Percentiles rank a stretch among this genome's conserved stretches.
Conservation (phyloP, 2,888 invertebrate species). For the Acholoe squamosa region DNA sequence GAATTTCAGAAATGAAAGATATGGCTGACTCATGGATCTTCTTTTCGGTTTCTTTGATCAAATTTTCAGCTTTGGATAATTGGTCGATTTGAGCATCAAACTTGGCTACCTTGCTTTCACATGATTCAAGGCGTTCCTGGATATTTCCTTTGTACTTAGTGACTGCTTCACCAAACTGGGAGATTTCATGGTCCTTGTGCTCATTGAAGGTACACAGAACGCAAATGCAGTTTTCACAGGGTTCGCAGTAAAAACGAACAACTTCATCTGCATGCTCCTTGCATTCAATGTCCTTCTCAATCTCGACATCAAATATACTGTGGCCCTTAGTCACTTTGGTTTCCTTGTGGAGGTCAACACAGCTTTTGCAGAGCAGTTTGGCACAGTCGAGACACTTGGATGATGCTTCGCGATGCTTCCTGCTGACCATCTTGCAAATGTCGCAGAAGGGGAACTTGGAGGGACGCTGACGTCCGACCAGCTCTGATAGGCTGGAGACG, state of each 20-base stretch:
- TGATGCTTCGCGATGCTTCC: slow-evolving; percentile 82
- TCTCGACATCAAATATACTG: slow-evolving; percentile 83
- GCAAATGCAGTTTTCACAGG: slow-evolving; percentile 83
- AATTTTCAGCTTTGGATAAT: slow-evolving; percentile 78
- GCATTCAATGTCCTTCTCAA: slow-evolving; percentile 83
- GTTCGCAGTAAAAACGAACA: slow-evolving; percentile 83
- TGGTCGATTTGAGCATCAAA: slow-evolving; percentile 80
- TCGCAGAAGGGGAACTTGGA: slow-evolving; percentile 83
- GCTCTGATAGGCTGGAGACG: slow-evolving; percentile 82
- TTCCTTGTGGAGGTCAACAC: slow-evolving; percentile 82
- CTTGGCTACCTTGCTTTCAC: slow-evolving; percentile 79
- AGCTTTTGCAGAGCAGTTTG: slow-evolving; percentile 82
- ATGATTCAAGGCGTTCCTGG: slow-evolving; percentile 77
- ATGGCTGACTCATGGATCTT: slow-evolving; percentile 81
- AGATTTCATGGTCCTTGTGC: slow-evolving; percentile 74
- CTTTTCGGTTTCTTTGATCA: slow-evolving; percentile 82
- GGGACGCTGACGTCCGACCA: slow-evolving; percentile 80
- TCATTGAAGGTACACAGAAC: slow-evolving; percentile 83
- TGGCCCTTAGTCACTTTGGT: slow-evolving; percentile 83
- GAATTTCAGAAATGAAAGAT: slow-evolving; percentile 81
- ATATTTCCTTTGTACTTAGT: slow-evolving; percentile 82
- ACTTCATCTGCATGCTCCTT: slow-evolving; percentile 83
- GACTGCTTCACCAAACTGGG: slow-evolving; percentile 81
- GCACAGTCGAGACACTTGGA: slow-evolving; percentile 83
- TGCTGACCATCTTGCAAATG: slow-evolving; percentile 82